A percentile compares a stretch with the other conserved stretches of the same genome.
Conservation (phyloP, 2,113 vertebrate genomes). For the Myiopsitta monachus region DNA sequence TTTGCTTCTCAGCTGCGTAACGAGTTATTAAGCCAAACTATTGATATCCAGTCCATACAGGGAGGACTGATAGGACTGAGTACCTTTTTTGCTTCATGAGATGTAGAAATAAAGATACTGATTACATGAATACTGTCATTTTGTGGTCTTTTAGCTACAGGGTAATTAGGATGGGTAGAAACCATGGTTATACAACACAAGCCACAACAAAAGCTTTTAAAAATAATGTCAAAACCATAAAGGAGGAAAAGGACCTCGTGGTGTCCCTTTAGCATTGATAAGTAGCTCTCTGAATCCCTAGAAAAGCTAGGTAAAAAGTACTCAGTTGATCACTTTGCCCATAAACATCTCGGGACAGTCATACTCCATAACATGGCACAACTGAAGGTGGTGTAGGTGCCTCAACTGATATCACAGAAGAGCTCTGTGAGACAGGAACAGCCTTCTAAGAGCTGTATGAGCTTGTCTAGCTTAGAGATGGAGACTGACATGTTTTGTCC, state of each 20-base stretch:
- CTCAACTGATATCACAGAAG: neutral
- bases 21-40: neutral
- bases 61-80: neutral
- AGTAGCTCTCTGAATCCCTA: neutral
- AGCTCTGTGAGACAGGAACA: neutral
- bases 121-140: neutral
- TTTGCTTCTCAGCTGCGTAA: neutral
- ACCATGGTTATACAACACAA: neutral
- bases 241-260: neutral
- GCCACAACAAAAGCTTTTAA: neutral
- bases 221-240: neutral
- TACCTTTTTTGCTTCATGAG: neutral
- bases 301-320: neutral
- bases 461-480: neutral
- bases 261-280: neutral
- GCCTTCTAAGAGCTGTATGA: neutral
- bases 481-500: neutral
- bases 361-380: neutral
- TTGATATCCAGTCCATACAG: neutral
- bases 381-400: neutral
- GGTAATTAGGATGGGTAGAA: neutral
- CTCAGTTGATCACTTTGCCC: neutral
- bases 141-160: neutral
- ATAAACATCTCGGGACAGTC: fast-evolving
- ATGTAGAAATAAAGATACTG: neutral